phyloP scores from a whole-genome alignment of 2,888 invertebrate genomes.

The Ophion costatus region DNA sequence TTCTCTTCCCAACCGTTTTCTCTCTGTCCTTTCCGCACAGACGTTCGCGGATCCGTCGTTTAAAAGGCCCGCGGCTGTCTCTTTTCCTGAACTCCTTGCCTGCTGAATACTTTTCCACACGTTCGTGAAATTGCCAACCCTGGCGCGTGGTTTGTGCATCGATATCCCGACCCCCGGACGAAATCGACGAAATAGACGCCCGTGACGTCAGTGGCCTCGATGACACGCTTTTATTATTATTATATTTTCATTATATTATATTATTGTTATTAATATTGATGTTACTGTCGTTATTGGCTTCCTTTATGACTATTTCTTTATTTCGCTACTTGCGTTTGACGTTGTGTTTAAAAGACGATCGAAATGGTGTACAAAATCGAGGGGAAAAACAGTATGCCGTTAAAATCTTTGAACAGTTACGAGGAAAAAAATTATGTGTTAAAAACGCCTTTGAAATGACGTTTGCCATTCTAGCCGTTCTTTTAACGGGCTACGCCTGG shows the following conservation, averaged over 20 bases:
- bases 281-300: too few species aligned
- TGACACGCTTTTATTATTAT: not conserved
- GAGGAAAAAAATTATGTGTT: too few species aligned
- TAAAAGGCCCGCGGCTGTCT: constrained; percentile 41
- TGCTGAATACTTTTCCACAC: constrained; percentile 32
- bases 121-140: constrained; percentile 43
- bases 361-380: too few species aligned
- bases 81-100: constrained; percentile 23
- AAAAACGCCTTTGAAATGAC: too few species aligned
- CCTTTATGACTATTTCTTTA: not conserved
- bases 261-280: not conserved
- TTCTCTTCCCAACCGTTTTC: not conserved
- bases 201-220: constrained; percentile 41
- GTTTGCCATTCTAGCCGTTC: too few species aligned
- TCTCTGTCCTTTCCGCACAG: constrained; percentile 15
- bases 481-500: too few species aligned
- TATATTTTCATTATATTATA: not conserved
- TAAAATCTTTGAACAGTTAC: too few species aligned
- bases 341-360: too few species aligned
- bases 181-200: constrained; percentile 27
- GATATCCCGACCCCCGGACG: constrained; percentile 27
- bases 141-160: constrained; percentile 1
- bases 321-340: too few species aligned
- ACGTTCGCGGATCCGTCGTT: constrained; percentile 4
- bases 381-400: too few species aligned